Evolutionary conservation across 2,113 vertebrate species (phyloP).

Genomic region (Laterallus jamaicensis): DNA sequence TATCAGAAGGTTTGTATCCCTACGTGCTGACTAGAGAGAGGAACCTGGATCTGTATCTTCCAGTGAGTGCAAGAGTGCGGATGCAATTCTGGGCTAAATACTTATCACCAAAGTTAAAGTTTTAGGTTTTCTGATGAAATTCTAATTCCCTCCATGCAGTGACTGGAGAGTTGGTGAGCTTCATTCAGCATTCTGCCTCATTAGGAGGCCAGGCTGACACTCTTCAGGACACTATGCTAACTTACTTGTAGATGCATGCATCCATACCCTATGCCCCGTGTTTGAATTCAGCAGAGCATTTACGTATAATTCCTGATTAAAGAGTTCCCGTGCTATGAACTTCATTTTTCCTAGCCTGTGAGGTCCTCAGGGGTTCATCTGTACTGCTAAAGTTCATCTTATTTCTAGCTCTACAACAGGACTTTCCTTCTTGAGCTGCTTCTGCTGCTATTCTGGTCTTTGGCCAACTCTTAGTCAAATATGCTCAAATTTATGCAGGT

Average conservation of each 20-base stretch:
- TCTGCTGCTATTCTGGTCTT: conserved; percentile 1
- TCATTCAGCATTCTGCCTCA: background rate
- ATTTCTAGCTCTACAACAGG: background rate
- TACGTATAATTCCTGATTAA: background rate
- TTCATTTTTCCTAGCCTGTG: background rate
- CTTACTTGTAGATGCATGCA: background rate
- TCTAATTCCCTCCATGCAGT: background rate
- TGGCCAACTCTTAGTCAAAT: conserved; percentile 24
- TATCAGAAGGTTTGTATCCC: background rate
- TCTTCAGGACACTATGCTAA: background rate
- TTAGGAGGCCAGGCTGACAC: background rate
- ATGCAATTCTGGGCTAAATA: background rate
- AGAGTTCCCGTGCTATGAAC: background rate
- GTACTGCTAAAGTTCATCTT: background rate
- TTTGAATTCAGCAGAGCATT: background rate
- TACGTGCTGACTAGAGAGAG: background rate
- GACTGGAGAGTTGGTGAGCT: background rate
- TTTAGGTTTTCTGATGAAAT: background rate
- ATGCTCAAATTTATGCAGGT: conserved; percentile 41
- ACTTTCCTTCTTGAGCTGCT: background rate
- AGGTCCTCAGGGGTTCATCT: background rate
- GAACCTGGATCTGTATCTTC: background rate
- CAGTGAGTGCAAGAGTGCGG: background rate
- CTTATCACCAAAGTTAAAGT: background rate
- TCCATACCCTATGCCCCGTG: background rate